Evolutionary conservation across 2,888 invertebrate species (phyloP).

Genomic region (Druceiella hillmani): DNA sequence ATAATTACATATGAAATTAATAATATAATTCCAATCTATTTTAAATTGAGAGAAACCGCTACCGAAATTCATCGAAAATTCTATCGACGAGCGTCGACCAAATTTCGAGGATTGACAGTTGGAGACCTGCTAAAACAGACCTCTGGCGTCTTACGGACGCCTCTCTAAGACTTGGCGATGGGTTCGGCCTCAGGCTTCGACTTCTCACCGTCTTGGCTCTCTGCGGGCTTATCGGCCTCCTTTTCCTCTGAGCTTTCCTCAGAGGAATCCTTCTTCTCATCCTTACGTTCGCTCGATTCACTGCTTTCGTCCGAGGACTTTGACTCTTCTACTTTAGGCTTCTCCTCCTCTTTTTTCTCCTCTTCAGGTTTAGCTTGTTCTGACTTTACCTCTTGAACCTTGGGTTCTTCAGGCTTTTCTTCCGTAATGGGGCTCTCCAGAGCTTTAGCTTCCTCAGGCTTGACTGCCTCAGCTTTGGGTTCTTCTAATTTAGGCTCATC

Average conservation of each 20-base stretch:
- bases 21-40: too few species aligned
- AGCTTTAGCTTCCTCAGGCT: conserved; percentile 7
- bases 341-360: conserved; percentile 17
- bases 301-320: conserved; percentile 9
- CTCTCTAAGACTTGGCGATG: neutral
- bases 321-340: conserved; percentile 14
- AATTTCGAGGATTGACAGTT: too few species aligned
- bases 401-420: conserved; percentile 15
- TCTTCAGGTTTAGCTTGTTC: conserved; percentile 24
- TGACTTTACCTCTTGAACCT: conserved; percentile 19
- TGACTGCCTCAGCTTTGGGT: conserved; percentile 10
- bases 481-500: too few species aligned
- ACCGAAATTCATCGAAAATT: too few species aligned
- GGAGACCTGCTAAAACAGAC: too few species aligned
- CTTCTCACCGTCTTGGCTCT: too few species aligned
- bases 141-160: too few species aligned
- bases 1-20: too few species aligned
- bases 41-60: too few species aligned
- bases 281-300: conserved; percentile 5
- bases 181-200: conserved; percentile 18
- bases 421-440: conserved; percentile 10
- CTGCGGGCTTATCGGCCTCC: too few species aligned
- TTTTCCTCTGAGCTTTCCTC: conserved; percentile 7
- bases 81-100: too few species aligned
- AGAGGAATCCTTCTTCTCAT: conserved; percentile 11